Base-by-base conservation (phyloP, 2,797 vertebrate genomes). In the Sebastolobus alascanus region DNA sequence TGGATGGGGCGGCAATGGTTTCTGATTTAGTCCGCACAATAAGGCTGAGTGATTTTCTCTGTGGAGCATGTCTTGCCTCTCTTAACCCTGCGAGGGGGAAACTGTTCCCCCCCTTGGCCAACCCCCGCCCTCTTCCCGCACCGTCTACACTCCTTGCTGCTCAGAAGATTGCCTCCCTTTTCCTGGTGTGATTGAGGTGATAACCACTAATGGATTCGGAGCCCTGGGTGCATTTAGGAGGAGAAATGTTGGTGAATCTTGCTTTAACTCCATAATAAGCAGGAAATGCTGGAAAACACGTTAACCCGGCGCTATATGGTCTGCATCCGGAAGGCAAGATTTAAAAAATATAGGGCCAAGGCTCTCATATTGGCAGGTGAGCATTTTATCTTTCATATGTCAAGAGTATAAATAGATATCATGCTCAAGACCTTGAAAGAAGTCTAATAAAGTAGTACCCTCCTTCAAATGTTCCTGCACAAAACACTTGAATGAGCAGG, bases 1-100 rank as follows among this genome's bases (percentile, higher is more conserved):
- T 89, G 86, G 89, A 92, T 90, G 86, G 67, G 77, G 64, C 12
- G 12, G 75, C 73, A 25, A 20, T 7, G 79, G 61, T 81, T 88
- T 84, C 77, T 88, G 90, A 93, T 92, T 93, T 87, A 84, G 87
- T 92, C 85, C 1, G 13, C 82, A 87, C 88, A 87, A 81, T 80
- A 84, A 78, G 74, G 74, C 80, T 79, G 80, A 90, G 84, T 89
- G 87, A 89, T 90, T 94, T 86, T 87, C 88, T 90, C 87, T 67
- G 70, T 60, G 79, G 76, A 85, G 75, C 77, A 56, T 59, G 85
- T 89, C 86, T 77, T 71, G 63, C 79, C 80, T 75, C 75, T 90
- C 76, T 83, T 68, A 87, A 88, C 83, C 73, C 83, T 56, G 66
- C 7, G 8, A 76, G 61, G 50, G 72, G 46, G 61, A 65, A 50